These are phyloP conservation scores for Elaphurus davidianus DNA, from an alignment of 2,113 vertebrate species.

Conservation along the genomic window DNA sequence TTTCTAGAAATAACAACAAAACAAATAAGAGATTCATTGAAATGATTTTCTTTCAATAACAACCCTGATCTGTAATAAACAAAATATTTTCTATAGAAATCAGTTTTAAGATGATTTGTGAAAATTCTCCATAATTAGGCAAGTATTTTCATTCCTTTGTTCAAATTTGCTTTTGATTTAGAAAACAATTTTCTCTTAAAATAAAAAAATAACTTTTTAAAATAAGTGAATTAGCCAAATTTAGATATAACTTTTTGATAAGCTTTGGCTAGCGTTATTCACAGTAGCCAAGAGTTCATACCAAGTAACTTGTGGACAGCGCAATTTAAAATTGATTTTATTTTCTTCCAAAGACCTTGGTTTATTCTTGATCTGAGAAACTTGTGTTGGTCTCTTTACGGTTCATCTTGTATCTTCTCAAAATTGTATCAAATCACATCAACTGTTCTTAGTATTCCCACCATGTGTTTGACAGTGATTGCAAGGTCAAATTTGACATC, in stretches of 20 bases:
- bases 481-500: not conserved
- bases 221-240: not conserved
- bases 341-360: not conserved
- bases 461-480: not conserved
- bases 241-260: not conserved
- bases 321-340: not conserved
- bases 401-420: not conserved
- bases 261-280: not conserved
- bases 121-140: not conserved
- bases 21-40: not conserved
- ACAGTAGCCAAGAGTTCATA: not conserved
- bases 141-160: conserved; percentile 1
- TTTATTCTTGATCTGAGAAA: conserved; percentile 18
- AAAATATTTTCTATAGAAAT: not conserved
- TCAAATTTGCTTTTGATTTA: conserved; percentile 20
- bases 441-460: not conserved
- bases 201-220: not conserved
- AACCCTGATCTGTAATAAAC: not conserved
- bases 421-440: not conserved
- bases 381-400: not conserved
- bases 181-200: not conserved
- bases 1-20: not conserved
- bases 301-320: not conserved
- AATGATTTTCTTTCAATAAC: conserved; percentile 17
- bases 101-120: not conserved